Conservation (phyloP, 2,888 invertebrate genomes). For the Oscheius sp. region DNA sequence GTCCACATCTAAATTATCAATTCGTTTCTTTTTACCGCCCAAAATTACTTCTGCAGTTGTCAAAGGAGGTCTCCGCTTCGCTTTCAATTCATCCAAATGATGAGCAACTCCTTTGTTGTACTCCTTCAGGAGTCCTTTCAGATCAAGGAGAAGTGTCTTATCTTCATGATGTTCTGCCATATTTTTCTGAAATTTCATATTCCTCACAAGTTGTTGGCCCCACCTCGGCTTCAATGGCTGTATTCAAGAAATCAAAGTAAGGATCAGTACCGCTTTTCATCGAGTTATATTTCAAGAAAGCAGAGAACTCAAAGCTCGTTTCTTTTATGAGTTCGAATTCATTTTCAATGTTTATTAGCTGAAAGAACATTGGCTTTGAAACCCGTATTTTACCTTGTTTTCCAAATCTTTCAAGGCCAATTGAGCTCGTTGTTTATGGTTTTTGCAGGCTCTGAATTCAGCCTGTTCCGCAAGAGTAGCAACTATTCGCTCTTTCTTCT, state of each 20-base stretch:
- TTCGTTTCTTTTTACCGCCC: not conserved
- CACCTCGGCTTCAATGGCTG: not conserved
- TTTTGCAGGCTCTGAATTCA: not conserved
- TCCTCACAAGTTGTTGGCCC: too few species aligned
- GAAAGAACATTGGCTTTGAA: not conserved
- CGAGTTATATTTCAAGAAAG: not conserved
- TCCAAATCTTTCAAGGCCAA: not conserved
- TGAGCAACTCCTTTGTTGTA: not conserved
- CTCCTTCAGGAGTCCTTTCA: not conserved
- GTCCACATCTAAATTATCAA: not conserved
- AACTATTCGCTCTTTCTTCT: not conserved
- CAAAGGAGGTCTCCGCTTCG: not conserved
- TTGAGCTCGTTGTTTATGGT: not conserved
- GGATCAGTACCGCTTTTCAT: not conserved
- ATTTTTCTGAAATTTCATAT: not conserved
- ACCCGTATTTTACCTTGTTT: not conserved
- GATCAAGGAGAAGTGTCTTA: not conserved
- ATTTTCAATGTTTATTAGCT: not conserved
- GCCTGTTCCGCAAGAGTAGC: not conserved
- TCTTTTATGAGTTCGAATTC: slow-evolving; percentile 1
- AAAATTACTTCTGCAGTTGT: not conserved
- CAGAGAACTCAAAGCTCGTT: slow-evolving; percentile 13
- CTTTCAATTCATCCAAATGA: not conserved
- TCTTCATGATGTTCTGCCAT: not conserved
- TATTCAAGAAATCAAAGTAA: not conserved